phyloP scores from a whole-genome alignment of 2,113 vertebrate genomes.

The Colinus virginianus region DNA sequence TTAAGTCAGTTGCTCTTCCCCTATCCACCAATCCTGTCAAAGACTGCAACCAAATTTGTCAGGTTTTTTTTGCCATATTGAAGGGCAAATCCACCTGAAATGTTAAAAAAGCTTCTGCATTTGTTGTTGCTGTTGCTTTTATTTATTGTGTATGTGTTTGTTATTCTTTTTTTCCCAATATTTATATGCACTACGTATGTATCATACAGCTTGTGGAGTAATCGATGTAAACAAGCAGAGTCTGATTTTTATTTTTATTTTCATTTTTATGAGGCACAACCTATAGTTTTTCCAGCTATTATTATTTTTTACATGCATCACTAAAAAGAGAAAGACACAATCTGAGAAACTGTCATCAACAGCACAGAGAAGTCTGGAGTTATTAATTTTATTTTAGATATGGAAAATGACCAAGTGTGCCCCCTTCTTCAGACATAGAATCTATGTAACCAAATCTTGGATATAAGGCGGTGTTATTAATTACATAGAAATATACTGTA shows the following conservation, averaged over 20 bases:
- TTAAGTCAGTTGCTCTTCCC: too few species aligned
- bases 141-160: too few species aligned
- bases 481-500: not conserved
- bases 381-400: not conserved
- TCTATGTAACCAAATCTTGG: not conserved
- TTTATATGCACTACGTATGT: not conserved
- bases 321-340: not conserved
- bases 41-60: too few species aligned
- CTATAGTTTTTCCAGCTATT: not conserved
- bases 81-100: not conserved
- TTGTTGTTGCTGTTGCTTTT: not conserved
- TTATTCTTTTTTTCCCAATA: not conserved
- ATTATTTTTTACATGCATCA: not conserved
- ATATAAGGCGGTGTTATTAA: not conserved
- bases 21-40: too few species aligned
- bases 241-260: not conserved
- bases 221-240: not conserved
- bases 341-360: not conserved
- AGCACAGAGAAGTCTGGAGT: not conserved
- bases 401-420: not conserved
- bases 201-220: not conserved
- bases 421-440: not conserved
- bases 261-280: not conserved
- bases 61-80: too few species aligned
- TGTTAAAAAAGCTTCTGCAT: accelerated